Percentiles rank a stretch among this genome's conserved stretches.
phyloP scores from a whole-genome alignment of 1,140 invertebrate species.

The Pygmarrhopalites habei region DNA sequence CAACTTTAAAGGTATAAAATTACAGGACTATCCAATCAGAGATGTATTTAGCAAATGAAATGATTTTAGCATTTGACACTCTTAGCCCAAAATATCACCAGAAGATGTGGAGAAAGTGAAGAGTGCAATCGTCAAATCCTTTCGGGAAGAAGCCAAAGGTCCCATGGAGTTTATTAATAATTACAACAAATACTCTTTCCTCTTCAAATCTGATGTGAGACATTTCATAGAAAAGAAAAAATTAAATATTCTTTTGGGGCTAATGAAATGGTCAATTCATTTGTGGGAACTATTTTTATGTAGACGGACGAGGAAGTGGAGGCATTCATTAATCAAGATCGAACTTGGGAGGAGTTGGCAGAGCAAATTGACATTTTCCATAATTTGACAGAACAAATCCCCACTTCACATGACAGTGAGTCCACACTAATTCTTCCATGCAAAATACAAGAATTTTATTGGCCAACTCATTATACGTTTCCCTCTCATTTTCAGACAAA shows the following conservation, averaged over 20 bases:
- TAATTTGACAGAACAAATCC: constrained; percentile 56
- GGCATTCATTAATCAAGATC: constrained; percentile 19
- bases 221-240: no score
- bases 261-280: background rate
- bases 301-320: constrained; percentile 34
- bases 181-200: constrained; percentile 70
- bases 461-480: no score
- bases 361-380: constrained; percentile 59
- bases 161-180: constrained; percentile 62
- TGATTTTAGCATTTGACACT: no score
- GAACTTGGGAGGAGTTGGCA: constrained; percentile 32
- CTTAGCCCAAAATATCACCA: constrained; percentile 59
- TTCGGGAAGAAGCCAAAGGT: constrained; percentile 62
- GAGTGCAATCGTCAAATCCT: constrained; percentile 50
- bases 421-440: no score
- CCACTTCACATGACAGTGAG: constrained; percentile 55
- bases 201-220: constrained; percentile 63
- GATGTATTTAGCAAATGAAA: no score
- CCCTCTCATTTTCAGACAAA: no score
- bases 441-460: no score
- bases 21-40: no score
- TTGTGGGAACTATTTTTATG: constrained; percentile 12
- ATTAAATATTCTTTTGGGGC: no score
- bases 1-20: constrained; percentile 15
- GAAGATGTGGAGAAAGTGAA: constrained; percentile 55